Evolutionary conservation across 2,888 invertebrate genomes (phyloP).

Genomic region (Coenonympha glycerion): DNA sequence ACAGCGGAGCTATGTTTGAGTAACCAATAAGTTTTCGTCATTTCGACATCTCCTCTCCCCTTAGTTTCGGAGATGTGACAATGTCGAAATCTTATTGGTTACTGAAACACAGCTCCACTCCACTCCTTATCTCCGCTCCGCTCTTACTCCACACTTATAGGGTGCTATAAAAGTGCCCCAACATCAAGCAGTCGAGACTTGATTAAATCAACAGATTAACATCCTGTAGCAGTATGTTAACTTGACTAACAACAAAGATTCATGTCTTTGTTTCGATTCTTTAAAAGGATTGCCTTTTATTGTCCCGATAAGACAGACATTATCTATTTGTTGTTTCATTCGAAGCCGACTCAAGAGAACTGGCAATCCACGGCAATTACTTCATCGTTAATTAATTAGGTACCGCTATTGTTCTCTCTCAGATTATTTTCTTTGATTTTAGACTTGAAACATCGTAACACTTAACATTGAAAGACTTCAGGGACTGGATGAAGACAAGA

Average conservation of each 20-base stretch:
- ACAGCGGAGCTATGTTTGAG: too few relatives aligned
- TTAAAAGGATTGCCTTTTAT: constrained; percentile 42
- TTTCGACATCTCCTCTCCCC: too few relatives aligned
- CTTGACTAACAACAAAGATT: constrained; percentile 59
- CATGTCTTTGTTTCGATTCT: constrained; percentile 58
- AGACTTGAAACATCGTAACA: neutral
- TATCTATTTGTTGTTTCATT: constrained; percentile 18
- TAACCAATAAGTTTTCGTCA: too few relatives aligned
- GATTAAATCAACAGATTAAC: constrained; percentile 66
- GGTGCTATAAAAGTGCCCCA: constrained; percentile 44
- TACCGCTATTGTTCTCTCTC: neutral
- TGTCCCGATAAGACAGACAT: constrained; percentile 12
- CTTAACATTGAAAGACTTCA: neutral
- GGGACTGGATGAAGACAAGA: neutral
- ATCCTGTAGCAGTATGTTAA: constrained; percentile 67
- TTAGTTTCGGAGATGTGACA: too few relatives aligned
- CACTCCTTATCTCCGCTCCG: too few relatives aligned
- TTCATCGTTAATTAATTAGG: constrained; percentile 10
- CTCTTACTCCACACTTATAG: too few relatives aligned
- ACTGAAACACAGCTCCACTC: too few relatives aligned
- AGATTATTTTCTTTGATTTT: neutral
- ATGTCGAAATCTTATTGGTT: too few relatives aligned
- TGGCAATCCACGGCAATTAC: constrained; percentile 2
- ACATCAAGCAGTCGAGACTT: constrained; percentile 48
- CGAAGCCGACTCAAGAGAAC: neutral